These are phyloP conservation scores for Erinaceus europaeus DNA, from an alignment of 2,113 vertebrate species.

Conservation along the genomic window DNA sequence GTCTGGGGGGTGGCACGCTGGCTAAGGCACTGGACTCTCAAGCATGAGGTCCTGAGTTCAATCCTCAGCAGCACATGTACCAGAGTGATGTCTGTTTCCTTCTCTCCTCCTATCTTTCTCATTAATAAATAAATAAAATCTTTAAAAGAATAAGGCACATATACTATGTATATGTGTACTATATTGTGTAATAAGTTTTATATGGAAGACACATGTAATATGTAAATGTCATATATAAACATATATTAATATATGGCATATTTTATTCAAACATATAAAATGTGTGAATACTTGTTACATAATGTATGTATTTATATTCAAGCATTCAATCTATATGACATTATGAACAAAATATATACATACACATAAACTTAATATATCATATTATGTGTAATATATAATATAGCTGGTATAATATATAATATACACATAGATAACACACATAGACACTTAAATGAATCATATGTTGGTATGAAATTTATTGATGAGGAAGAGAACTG, in stretches of 20 bases:
- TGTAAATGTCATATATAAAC: background rate
- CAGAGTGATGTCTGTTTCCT: no score
- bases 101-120: no score
- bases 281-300: constrained; percentile 2
- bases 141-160: no score
- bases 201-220: constrained; percentile 13
- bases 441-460: background rate
- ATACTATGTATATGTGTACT: background rate
- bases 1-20: no score
- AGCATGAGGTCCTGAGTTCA: no score
- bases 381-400: constrained; percentile 7
- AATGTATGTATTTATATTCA: constrained; percentile 11
- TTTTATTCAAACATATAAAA: constrained; percentile 40
- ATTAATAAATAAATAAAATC: no score
- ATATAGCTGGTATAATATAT: background rate
- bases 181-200: background rate
- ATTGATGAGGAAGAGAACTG: constrained; percentile 25
- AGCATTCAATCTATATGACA: constrained; percentile 16
- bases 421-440: constrained; percentile 9
- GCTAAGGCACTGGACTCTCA: no score
- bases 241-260: background rate
- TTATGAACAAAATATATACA: constrained; percentile 24
- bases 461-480: constrained; percentile 23
- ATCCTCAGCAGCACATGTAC: no score
- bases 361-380: background rate